Conservation (phyloP, 2,888 invertebrate genomes). For the Leptothorax acervorum region DNA sequence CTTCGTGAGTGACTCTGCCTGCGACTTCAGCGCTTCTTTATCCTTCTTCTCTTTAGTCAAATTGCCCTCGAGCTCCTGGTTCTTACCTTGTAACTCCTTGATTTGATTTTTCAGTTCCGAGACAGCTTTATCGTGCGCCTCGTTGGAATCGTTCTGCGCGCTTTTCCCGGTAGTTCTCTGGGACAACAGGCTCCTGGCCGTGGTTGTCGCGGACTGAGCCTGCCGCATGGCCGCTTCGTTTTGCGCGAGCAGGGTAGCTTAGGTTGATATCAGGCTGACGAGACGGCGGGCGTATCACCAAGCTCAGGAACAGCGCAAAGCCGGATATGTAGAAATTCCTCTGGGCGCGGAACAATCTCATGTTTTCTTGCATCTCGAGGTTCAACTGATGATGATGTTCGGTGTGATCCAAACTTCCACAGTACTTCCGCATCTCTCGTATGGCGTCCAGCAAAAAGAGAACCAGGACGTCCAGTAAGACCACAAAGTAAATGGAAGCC, state of each 20-base stretch:
- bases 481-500: constrained; percentile 90
- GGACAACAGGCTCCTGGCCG: constrained; percentile 92
- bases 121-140: constrained; percentile 87
- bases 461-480: constrained; percentile 93
- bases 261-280: constrained; percentile 93
- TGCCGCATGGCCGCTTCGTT: constrained; percentile 97
- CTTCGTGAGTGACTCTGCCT: constrained; percentile 94
- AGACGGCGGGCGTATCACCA: constrained; percentile 96
- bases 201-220: constrained; percentile 95
- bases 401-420: constrained; percentile 86
- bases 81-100: constrained; percentile 88
- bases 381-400: constrained; percentile 90
- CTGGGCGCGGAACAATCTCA: constrained; percentile 98
- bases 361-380: constrained; percentile 95
- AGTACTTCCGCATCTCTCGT: constrained; percentile 88
- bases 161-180: constrained; percentile 89
- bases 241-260: constrained; percentile 94
- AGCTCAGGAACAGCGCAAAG: constrained; percentile 96
- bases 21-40: constrained; percentile 94
- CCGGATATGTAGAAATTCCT: constrained; percentile 99
- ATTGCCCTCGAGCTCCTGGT: constrained; percentile 89
- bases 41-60: constrained; percentile 91
- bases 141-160: constrained; percentile 88
- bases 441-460: constrained; percentile 97
- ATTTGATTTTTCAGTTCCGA: constrained; percentile 85